Evolutionary conservation across 2,888 invertebrate genomes (phyloP).

Genomic region (Teleogryllus oceanicus): DNA sequence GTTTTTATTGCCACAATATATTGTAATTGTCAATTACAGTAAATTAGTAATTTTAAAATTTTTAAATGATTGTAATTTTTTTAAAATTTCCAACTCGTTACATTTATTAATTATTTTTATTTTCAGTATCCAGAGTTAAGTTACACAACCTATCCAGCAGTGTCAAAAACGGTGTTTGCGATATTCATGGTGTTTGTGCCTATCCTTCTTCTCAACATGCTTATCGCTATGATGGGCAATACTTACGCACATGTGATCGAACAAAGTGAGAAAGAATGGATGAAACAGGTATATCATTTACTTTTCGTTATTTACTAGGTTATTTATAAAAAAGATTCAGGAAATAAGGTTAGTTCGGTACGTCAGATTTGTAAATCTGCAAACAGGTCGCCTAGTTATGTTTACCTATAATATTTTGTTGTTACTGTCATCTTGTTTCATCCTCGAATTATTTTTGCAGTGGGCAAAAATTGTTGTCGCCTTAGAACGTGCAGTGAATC

Average conservation of each 20-base stretch:
- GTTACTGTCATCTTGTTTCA: no score
- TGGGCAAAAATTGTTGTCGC: conserved; percentile 99
- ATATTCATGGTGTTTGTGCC: conserved; percentile 98
- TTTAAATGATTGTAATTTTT: no score
- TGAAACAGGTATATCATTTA: conserved; percentile 69
- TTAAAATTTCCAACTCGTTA: no score
- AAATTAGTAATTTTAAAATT: no score
- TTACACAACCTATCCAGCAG: conserved; percentile 82
- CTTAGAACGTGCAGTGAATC: conserved; percentile 87
- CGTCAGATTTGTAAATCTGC: conserved; percentile 32
- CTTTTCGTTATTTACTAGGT: no score
- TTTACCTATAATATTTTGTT: no score
- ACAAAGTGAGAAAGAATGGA: conserved; percentile 98
- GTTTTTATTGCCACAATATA: no score
- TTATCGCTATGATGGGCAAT: conserved; percentile 99
- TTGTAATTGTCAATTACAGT: no score
- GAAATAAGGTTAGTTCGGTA: no score
- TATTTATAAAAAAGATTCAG: no score
- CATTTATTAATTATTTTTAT: no score
- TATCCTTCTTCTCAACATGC: conserved; percentile 90
- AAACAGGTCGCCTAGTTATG: background rate
- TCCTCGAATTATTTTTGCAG: conserved; percentile 49
- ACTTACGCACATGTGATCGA: conserved; percentile 97
- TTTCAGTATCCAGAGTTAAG: conserved; percentile 88
- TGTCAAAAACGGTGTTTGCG: conserved; percentile 94